Evolutionary conservation across 1,140 invertebrate genomes (phyloP).

Genomic region (Drosophila hydei): DNA sequence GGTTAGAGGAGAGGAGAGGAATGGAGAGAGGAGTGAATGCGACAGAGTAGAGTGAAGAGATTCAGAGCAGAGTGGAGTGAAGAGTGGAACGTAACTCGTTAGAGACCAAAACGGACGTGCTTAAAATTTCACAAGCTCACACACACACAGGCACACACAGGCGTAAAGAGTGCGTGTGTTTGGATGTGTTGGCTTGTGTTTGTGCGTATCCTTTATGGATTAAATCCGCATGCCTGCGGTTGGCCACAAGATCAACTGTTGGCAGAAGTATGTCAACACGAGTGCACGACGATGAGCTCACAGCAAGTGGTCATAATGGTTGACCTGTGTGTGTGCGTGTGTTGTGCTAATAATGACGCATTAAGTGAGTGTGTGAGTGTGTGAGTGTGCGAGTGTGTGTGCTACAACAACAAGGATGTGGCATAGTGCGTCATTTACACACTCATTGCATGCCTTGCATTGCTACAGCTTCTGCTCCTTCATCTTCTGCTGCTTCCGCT

Average conservation of each 20-base stretch:
- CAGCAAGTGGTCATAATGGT: constrained; percentile 75
- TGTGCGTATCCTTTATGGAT: constrained; percentile 81
- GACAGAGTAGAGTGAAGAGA: too few species aligned
- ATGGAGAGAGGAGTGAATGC: too few species aligned
- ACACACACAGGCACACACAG: constrained; percentile 20
- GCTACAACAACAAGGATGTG: constrained; percentile 60
- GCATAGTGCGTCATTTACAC: constrained; percentile 46
- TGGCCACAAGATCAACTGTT: constrained; percentile 81
- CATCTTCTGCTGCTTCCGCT: neutral
- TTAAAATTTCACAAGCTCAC: constrained; percentile 74
- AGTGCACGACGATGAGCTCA: constrained; percentile 54
- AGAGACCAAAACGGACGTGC: constrained; percentile 78
- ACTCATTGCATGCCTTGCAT: constrained; percentile 36
- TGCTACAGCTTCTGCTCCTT: constrained; percentile 31
- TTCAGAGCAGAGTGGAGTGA: constrained; percentile 1
- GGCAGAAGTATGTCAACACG: constrained; percentile 82
- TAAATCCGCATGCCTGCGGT: constrained; percentile 82
- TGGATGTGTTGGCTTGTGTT: constrained; percentile 31
- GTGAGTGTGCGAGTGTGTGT: constrained; percentile 41
- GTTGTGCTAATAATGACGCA: constrained; percentile 80
- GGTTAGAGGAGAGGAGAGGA: too few species aligned
- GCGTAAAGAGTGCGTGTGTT: constrained; percentile 16
- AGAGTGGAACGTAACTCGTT: constrained; percentile 64
- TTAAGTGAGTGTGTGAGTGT: constrained; percentile 53
- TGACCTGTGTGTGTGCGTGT: constrained; percentile 34